Evolutionary conservation across 2,797 vertebrate species (phyloP).

Genomic region (Vultur gryphus): DNA sequence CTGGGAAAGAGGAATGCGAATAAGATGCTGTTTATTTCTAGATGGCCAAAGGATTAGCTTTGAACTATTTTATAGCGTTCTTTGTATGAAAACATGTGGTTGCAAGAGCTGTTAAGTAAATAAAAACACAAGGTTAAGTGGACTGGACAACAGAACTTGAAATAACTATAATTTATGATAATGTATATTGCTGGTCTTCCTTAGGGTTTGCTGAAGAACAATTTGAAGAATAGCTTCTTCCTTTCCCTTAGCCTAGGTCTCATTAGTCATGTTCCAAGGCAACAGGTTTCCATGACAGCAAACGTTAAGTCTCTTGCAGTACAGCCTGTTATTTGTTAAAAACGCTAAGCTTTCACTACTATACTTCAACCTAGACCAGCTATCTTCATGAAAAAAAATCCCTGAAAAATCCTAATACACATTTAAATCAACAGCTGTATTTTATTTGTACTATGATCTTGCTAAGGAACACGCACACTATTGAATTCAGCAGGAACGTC

Average conservation of each 20-base stretch:
- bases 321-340: background rate
- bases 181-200: background rate
- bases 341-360: background rate
- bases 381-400: background rate
- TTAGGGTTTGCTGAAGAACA: background rate
- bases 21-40: background rate
- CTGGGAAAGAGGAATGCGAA: background rate
- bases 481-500: background rate
- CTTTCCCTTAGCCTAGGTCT: background rate
- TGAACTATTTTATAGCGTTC: background rate
- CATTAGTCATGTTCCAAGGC: conserved; percentile 62
- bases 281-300: conserved; percentile 71
- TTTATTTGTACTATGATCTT: background rate
- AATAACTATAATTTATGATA: background rate
- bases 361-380: background rate
- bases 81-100: background rate
- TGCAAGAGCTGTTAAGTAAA: background rate
- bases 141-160: background rate
- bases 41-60: background rate
- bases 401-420: background rate
- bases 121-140: background rate
- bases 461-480: background rate
- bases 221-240: conserved; percentile 18
- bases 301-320: conserved; percentile 40
- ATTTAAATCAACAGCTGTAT: background rate